Conservation (phyloP, 1,140 invertebrate genomes). For the Diabrotica virgifera region DNA sequence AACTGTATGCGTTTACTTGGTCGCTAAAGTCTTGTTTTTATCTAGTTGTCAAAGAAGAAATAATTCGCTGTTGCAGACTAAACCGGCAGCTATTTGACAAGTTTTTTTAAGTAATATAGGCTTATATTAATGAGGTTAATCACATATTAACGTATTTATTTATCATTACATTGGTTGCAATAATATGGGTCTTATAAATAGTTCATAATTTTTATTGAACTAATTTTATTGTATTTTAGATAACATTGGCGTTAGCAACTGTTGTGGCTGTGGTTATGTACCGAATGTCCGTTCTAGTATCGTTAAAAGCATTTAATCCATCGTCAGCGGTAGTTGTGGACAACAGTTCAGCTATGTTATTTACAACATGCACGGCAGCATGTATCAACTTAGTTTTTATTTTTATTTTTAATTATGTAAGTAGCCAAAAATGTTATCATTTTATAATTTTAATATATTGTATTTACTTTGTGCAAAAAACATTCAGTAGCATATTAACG, state of each 20-base stretch:
- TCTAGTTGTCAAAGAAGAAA: no score
- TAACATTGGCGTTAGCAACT: constrained; percentile 75
- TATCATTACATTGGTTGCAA: no score
- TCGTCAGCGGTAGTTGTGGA: constrained; percentile 58
- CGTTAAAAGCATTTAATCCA: constrained; percentile 51
- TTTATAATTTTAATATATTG: neutral
- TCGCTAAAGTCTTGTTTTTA: no score
- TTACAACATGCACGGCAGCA: constrained; percentile 82
- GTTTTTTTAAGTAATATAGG: neutral
- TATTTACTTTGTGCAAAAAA: neutral
- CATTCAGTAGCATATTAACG: no score
- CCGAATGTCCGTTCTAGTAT: constrained; percentile 81
- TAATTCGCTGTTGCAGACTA: no score
- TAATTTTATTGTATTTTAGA: constrained; percentile 52
- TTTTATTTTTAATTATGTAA: constrained; percentile 81
- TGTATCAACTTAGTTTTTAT: constrained; percentile 84
- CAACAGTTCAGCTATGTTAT: constrained; percentile 71
- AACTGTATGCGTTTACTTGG: no score
- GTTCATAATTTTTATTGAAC: no score
- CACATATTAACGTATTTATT: no score
- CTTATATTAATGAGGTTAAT: no score
- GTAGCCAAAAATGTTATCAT: constrained; percentile 35
- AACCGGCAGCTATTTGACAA: neutral
- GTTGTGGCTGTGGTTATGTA: constrained; percentile 91
- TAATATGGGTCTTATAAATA: no score